Percentiles rank a stretch among this genome's conserved stretches.
Conservation (phyloP, 2,113 vertebrate genomes). For the Bubalus kerabau region DNA sequence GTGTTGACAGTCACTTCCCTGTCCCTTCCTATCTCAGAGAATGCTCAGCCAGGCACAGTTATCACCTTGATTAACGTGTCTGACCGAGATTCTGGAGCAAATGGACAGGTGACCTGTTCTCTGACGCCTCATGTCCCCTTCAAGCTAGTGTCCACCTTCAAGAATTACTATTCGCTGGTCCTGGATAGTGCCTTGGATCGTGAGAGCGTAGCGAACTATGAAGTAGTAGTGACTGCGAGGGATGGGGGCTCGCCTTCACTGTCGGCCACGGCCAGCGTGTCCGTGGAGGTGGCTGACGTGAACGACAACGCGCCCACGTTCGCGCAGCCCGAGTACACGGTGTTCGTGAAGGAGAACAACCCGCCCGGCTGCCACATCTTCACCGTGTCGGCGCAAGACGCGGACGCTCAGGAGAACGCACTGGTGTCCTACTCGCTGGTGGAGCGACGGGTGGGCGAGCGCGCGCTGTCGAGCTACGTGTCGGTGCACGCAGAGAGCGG, state of each 20-base stretch:
- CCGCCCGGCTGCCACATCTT: no score
- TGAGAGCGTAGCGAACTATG: conserved; percentile 74
- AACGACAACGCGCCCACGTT: no score
- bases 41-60: conserved; percentile 89
- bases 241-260: conserved; percentile 61
- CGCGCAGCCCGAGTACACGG: no score
- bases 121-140: conserved; percentile 42
- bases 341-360: no score
- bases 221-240: conserved; percentile 67
- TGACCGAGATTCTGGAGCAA: conserved; percentile 87
- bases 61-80: conserved; percentile 92
- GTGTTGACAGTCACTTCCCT: conserved; percentile 61
- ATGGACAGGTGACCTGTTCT: conserved; percentile 85
- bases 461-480: no score
- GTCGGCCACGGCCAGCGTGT: no score
- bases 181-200: conserved; percentile 65
- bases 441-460: not conserved
- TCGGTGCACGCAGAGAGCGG: no score
- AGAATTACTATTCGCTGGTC: conserved; percentile 36
- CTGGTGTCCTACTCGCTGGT: not conserved
- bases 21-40: conserved; percentile 81
- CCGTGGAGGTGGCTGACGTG: no score
- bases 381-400: conserved; percentile 57
- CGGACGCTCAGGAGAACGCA: conserved; percentile 77
- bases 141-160: conserved; percentile 67